These are phyloP conservation scores for Drosophila prolongata DNA, from an alignment of 2,888 invertebrate species.

Conservation along the genomic window DNA sequence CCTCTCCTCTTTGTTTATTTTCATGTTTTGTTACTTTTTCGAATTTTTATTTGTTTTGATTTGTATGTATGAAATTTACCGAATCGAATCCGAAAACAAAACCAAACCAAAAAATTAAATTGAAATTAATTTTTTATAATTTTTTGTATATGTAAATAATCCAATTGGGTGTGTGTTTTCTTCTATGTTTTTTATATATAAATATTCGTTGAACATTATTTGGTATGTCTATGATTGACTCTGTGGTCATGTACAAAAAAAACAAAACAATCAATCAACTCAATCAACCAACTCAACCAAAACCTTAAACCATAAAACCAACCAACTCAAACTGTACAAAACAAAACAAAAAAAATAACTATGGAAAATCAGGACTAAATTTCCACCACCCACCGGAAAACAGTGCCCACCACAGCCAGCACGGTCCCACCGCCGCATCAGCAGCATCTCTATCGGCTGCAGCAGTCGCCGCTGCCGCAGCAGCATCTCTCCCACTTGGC, in stretches of 20 bases:
- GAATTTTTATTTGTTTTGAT: constrained; percentile 59
- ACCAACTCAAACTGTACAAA: constrained; percentile 78
- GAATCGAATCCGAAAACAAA: constrained; percentile 43
- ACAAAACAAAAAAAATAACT: constrained; percentile 73
- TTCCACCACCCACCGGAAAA: constrained; percentile 84
- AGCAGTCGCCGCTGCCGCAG: constrained; percentile 54
- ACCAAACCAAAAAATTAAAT: constrained; percentile 44
- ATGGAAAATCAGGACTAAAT: constrained; percentile 84
- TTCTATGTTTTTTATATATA: constrained; percentile 84
- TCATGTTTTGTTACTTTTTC: constrained; percentile 49
- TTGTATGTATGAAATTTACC: constrained; percentile 66
- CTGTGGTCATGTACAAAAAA: constrained; percentile 84
- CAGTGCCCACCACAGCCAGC: constrained; percentile 82
- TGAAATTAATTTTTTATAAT: constrained; percentile 76
- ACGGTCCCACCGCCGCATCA: constrained; percentile 69
- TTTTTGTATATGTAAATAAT: constrained; percentile 85
- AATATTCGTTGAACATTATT: constrained; percentile 85
- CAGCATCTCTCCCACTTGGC: constrained; percentile 69
- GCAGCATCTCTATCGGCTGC: constrained; percentile 80
- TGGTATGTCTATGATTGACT: constrained; percentile 85
- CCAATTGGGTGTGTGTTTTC: constrained; percentile 85
- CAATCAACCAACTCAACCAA: constrained; percentile 71
- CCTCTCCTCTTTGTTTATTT: constrained; percentile 36
- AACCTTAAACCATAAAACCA: constrained; percentile 77
- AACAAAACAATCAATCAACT: constrained; percentile 63